Percentiles rank a stretch among this genome's conserved stretches.
These are phyloP conservation scores for Aplysia californica DNA, from an alignment of 1,140 invertebrate species.

Conservation along the genomic window DNA sequence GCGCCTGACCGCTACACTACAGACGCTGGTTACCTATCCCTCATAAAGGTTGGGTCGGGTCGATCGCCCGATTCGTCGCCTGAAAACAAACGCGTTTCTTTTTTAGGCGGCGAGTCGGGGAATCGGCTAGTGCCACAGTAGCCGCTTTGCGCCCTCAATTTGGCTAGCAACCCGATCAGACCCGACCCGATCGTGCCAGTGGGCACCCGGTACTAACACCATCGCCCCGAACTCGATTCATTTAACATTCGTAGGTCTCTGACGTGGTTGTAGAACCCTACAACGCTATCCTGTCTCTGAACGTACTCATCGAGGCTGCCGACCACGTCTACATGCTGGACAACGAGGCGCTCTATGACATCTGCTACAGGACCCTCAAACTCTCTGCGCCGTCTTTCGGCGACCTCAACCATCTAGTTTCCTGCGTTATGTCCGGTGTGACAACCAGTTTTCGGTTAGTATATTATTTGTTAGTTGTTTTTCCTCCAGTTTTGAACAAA, in stretches of 20 bases:
- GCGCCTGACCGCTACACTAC: too few relatives aligned
- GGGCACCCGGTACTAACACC: too few relatives aligned
- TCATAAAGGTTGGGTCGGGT: too few relatives aligned
- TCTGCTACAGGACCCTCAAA: slow-evolving; percentile 91
- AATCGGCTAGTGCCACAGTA: too few relatives aligned
- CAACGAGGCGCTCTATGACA: slow-evolving; percentile 90
- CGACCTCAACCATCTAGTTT: slow-evolving; percentile 73
- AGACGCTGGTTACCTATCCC: too few relatives aligned
- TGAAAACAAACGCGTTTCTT: too few relatives aligned
- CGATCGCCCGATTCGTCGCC: too few relatives aligned
- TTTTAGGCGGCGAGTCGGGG: too few relatives aligned
- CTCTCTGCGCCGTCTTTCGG: slow-evolving; percentile 76
- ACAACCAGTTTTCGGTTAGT: slow-evolving; percentile 79
- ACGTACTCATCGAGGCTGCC: slow-evolving; percentile 82
- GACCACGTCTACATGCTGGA: slow-evolving; percentile 75
- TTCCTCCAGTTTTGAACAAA: not conserved
- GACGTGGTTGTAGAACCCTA: slow-evolving; percentile 74
- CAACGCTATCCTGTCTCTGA: slow-evolving; percentile 77
- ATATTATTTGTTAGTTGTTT: not conserved
- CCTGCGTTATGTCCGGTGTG: slow-evolving; percentile 77
- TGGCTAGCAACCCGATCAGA: too few relatives aligned
- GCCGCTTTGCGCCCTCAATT: too few relatives aligned
- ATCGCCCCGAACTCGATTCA: too few relatives aligned
- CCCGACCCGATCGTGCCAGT: too few relatives aligned
- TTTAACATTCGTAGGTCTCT: slow-evolving; percentile 64